Base-by-base conservation (phyloP, 2,113 vertebrate species). In the Himantopus leucocephalus region DNA sequence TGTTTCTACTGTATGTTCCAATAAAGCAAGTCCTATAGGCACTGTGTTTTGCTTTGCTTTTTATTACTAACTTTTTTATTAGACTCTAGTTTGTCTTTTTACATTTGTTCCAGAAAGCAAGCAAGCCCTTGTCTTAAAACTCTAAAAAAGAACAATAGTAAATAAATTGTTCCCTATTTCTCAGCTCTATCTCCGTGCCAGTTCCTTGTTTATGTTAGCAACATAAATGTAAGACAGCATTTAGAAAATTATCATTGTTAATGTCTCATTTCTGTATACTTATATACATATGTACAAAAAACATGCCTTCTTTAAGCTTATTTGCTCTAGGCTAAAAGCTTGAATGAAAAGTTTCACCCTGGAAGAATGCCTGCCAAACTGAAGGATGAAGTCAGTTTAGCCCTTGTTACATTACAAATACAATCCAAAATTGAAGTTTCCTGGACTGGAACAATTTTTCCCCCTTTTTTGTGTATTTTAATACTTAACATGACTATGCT, bases 401-500 rank as follows among this genome's bases (percentile, higher is more conserved):
- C 45, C 77, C 70, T 81, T 82, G 17, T 79, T 66, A 86, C 24
- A 96, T 92, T 93, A 88, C 35, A 85, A 88, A 45, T 45, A 76
- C 85, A 90, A 90, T 91, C 64, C 92, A 94, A 96, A 96, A 66
- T 15, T 64, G 3, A 94, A 91, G 52, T 95, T 96, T 92, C 73
- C 95, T 93, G 80, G 74, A 82, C 74, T 95, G 68, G 71, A 84
- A 79, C 18, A 21, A 15, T 53, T 92, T 88, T 21, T 8, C 18
- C 5, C 30, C 43, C 12, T 18, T 76, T 88, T 81, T 85, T 53
- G 43, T 85, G 27, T 78, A 94, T 78, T 93, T 95, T 91, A 90
- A 89, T 90, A 92, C 67, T 85, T 89, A 91, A 92, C 76, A 59
- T 73, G 78, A 84, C 73, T 75, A 47, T 64, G 63, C 56, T 75